phyloP scores from a whole-genome alignment of 2,797 vertebrate genomes.

The Danio jaintianensis region DNA sequence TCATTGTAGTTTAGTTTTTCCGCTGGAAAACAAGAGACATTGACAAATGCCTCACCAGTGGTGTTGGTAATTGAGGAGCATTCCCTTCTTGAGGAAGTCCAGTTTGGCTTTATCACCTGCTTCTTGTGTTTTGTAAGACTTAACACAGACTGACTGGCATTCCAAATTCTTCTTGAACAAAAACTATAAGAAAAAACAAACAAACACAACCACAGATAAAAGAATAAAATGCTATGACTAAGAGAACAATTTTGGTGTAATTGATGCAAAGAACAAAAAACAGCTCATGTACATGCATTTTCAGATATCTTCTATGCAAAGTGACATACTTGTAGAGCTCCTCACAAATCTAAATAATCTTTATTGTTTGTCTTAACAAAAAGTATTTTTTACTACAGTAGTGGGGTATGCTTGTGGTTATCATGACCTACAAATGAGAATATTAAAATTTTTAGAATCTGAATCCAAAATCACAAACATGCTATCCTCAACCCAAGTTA shows the following conservation, averaged over 20 bases:
- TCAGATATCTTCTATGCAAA: neutral
- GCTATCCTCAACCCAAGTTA: no score
- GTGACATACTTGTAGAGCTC: neutral
- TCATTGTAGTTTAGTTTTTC: neutral
- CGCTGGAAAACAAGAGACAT: neutral
- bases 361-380: no score
- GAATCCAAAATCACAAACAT: no score
- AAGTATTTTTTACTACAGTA: no score
- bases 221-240: neutral
- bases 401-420: no score
- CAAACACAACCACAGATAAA: neutral
- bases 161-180: slow-evolving; percentile 81
- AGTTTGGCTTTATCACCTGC: slow-evolving; percentile 82
- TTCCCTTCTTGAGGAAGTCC: slow-evolving; percentile 93
- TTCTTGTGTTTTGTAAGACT: slow-evolving; percentile 79
- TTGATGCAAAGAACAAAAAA: no score
- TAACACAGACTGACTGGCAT: slow-evolving; percentile 86
- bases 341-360: no score
- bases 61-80: slow-evolving; percentile 95
- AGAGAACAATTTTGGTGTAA: neutral
- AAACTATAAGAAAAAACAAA: slow-evolving; percentile 78
- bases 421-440: no score
- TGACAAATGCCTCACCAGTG: slow-evolving; percentile 84
- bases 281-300: no score
- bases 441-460: no score